Evolutionary conservation across 2,797 vertebrate species (phyloP).

Genomic region (Mus spretus): DNA sequence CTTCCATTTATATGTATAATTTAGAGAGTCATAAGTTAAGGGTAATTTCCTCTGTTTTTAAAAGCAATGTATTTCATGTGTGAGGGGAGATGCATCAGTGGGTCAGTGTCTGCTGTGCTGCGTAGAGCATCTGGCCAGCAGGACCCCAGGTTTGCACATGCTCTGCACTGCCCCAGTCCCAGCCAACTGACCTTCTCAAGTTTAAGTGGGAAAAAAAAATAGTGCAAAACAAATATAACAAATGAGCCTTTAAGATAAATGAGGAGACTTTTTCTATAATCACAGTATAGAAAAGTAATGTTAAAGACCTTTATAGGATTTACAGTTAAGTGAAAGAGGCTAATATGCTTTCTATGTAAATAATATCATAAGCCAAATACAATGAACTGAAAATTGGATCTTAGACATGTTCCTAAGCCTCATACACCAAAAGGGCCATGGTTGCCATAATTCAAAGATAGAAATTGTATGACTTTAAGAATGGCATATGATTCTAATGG

Average conservation of each 20-base stretch:
- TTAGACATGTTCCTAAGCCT: too few relatives aligned
- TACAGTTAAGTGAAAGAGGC: too few relatives aligned
- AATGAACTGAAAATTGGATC: too few relatives aligned
- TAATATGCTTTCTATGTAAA: too few relatives aligned
- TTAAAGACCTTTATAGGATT: too few relatives aligned
- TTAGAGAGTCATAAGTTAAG: neutral
- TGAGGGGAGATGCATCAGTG: too few relatives aligned
- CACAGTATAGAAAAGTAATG: neutral
- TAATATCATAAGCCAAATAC: too few relatives aligned
- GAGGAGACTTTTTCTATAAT: neutral
- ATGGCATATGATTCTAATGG: too few relatives aligned
- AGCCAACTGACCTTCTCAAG: neutral
- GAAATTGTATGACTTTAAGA: too few relatives aligned
- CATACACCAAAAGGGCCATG: too few relatives aligned
- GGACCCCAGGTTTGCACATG: neutral
- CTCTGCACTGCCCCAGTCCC: neutral
- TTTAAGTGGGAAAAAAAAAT: neutral
- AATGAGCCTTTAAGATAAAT: neutral
- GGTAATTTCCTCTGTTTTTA: neutral
- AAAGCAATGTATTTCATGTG: neutral
- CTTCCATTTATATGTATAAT: neutral
- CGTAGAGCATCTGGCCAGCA: neutral
- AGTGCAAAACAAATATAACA: neutral
- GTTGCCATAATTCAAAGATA: too few relatives aligned
- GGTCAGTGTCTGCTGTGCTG: too few relatives aligned